A percentile compares a stretch with the other conserved stretches of the same genome.
Conservation (phyloP, 2,797 vertebrate species). For the Enteromius unitaeniatus region DNA sequence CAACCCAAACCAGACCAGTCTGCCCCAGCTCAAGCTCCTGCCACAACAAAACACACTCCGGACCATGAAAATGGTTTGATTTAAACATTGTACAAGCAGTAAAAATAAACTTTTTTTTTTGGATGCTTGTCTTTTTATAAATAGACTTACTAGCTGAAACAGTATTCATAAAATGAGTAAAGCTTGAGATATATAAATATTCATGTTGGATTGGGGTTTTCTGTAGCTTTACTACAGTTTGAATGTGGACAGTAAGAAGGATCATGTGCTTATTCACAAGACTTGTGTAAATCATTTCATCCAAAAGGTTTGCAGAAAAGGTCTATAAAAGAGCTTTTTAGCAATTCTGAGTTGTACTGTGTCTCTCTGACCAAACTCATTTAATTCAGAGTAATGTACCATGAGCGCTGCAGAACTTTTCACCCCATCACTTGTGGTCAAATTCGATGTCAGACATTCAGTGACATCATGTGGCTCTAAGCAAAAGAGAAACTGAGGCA, state of each 20-base stretch:
- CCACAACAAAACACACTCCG: conserved; percentile 40
- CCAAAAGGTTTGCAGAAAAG: neutral
- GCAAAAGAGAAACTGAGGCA: conserved; percentile 37
- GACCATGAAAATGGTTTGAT: neutral
- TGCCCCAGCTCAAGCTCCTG: conserved; percentile 52
- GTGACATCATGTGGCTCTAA: conserved; percentile 18
- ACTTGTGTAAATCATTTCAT: neutral
- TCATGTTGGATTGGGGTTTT: neutral
- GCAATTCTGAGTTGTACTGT: neutral
- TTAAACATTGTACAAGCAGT: neutral
- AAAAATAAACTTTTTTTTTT: neutral
- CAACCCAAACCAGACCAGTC: conserved; percentile 64
- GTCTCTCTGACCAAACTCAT: neutral
- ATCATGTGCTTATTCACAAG: neutral
- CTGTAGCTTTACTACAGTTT: neutral
- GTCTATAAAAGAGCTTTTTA: neutral
- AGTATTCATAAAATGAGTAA: neutral
- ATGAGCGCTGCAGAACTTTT: conserved; percentile 6
- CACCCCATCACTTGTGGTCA: conserved; percentile 25
- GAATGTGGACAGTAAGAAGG: neutral
- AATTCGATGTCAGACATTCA: conserved; percentile 13
- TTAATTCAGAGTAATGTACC: conserved; percentile 31
- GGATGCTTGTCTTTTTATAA: neutral
- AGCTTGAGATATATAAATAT: neutral
- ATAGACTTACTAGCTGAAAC: neutral